These are phyloP conservation scores for Taenioides sp. DNA, from an alignment of 2,797 vertebrate species.

Conservation along the genomic window DNA sequence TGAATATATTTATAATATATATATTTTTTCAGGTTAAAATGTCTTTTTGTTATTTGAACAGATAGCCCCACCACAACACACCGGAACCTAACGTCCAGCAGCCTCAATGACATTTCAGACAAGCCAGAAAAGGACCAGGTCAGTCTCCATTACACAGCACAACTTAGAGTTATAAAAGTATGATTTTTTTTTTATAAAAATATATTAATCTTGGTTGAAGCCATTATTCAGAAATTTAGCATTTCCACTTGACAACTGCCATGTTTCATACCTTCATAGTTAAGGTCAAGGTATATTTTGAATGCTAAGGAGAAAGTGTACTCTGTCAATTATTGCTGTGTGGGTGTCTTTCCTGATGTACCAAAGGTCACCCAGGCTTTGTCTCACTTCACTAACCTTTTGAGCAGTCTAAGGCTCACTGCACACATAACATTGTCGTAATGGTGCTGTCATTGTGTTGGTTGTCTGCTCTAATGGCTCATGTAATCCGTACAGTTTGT, in stretches of 20 bases:
- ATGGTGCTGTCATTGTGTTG: neutral
- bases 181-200: neutral
- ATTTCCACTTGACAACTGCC: neutral
- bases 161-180: neutral
- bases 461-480: neutral
- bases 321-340: slow-evolving; percentile 6
- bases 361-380: slow-evolving; percentile 6
- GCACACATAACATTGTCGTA: slow-evolving; percentile 8
- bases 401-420: slow-evolving; percentile 5
- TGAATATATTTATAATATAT: neutral
- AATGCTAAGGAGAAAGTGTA: neutral
- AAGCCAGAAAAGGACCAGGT: slow-evolving; percentile 99
- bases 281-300: slow-evolving; percentile 1
- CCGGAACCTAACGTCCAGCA: slow-evolving; percentile 89
- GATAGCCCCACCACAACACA: slow-evolving; percentile 90
- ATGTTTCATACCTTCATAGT: neutral
- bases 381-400: slow-evolving; percentile 6
- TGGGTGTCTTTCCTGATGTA: neutral
- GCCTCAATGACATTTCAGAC: slow-evolving; percentile 95
- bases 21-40: neutral
- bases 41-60: slow-evolving; percentile 58
- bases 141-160: slow-evolving; percentile 40
- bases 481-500: neutral
- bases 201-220: too few species aligned
- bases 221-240: neutral